Conservation (phyloP, 2,797 vertebrate species). For the Paratrypauchen microcephalus region DNA sequence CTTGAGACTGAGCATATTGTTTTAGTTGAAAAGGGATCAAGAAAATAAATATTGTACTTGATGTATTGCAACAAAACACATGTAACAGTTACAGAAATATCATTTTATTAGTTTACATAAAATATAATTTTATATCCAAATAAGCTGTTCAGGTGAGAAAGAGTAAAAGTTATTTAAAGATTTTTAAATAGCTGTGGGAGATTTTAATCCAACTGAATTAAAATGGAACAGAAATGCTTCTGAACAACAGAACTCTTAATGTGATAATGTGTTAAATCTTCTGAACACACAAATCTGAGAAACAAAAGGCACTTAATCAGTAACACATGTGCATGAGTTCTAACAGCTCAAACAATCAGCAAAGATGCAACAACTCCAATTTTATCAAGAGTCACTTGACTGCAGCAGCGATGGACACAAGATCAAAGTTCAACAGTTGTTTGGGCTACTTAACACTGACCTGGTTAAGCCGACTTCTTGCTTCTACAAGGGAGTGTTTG, state of each 20-base stretch:
- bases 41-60: background rate
- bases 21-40: no score
- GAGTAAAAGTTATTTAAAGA: background rate
- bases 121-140: background rate
- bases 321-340: background rate
- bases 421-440: background rate
- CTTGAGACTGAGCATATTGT: no score
- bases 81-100: background rate
- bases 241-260: background rate
- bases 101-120: background rate
- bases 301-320: conserved; percentile 2
- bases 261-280: background rate
- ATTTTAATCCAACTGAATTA: no score
- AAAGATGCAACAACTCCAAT: background rate
- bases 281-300: background rate
- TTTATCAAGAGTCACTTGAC: background rate
- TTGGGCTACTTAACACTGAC: background rate
- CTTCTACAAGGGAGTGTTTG: background rate
- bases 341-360: background rate
- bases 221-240: background rate
- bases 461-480: background rate
- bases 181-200: background rate
- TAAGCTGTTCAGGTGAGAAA: background rate
- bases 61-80: background rate
- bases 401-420: background rate